These are phyloP conservation scores for Probosciger aterrimus DNA, from an alignment of 2,113 vertebrate genomes.

Conservation along the genomic window DNA sequence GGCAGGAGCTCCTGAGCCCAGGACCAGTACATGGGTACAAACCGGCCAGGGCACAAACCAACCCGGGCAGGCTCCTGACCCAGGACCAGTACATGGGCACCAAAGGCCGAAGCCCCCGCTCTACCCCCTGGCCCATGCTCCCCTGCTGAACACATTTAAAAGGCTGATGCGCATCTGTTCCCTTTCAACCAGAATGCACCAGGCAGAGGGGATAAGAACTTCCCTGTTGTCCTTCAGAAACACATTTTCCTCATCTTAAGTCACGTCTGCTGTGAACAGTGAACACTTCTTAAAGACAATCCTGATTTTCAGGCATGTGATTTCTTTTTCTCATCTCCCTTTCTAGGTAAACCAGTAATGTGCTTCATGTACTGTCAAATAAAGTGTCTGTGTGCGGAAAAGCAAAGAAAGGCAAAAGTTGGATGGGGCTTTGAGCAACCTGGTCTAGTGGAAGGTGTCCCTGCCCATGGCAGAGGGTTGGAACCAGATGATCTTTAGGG, in stretches of 20 bases:
- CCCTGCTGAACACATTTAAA: background rate
- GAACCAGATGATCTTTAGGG: background rate
- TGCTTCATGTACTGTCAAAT: background rate
- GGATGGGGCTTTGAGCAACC: background rate
- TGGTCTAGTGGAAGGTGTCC: background rate
- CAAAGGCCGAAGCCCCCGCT: accelerated
- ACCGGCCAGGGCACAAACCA: background rate
- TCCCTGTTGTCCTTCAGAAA: background rate
- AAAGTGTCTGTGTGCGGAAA: background rate
- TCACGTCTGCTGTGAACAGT: background rate
- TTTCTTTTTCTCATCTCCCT: background rate
- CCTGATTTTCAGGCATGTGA: background rate
- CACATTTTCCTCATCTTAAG: background rate
- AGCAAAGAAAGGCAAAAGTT: background rate
- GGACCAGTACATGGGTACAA: background rate
- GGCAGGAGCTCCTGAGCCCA: accelerated
- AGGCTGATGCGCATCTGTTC: background rate
- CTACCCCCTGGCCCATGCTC: accelerated
- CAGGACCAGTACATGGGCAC: accelerated
- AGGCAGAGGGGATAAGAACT: background rate
- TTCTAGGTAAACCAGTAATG: background rate
- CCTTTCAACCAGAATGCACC: background rate
- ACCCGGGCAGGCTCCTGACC: accelerated
- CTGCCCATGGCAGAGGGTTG: background rate
- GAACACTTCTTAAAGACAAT: background rate